Percentiles rank a stretch among this genome's conserved stretches.
Evolutionary conservation across 2,113 vertebrate species (phyloP).

Genomic region (Austrofundulus limnaeus): DNA sequence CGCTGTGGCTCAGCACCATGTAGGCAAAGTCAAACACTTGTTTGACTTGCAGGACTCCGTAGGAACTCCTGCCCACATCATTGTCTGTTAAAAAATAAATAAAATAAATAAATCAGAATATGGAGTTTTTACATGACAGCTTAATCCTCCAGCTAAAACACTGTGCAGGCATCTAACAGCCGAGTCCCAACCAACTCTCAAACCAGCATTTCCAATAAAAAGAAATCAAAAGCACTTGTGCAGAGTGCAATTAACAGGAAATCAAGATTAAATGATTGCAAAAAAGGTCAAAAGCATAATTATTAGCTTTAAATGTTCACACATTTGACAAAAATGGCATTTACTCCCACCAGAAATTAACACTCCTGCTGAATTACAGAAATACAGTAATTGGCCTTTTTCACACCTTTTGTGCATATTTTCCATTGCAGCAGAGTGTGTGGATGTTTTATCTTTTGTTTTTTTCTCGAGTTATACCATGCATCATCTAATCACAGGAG

Average conservation of each 20-base stretch:
- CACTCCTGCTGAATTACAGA: background rate
- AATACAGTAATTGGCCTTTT: background rate
- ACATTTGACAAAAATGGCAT: background rate
- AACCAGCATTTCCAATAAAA: no score
- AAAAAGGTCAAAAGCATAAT: background rate
- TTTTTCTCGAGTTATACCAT: background rate
- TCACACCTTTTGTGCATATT: no score
- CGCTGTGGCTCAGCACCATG: constrained; percentile 91
- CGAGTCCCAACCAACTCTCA: no score
- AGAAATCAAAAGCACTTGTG: background rate
- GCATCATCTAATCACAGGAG: background rate
- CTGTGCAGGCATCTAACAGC: no score
- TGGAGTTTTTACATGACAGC: no score
- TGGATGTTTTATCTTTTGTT: no score
- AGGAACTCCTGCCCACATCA: constrained; percentile 95
- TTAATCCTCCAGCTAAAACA: background rate
- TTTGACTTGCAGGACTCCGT: constrained; percentile 96
- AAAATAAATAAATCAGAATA: background rate
- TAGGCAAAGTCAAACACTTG: constrained; percentile 99
- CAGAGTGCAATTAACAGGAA: background rate
- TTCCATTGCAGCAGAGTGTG: background rate
- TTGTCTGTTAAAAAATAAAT: constrained; percentile 81
- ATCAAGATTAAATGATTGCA: background rate
- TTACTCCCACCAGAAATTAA: background rate
- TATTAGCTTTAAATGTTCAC: background rate